These are phyloP conservation scores for Drosophila nr. perissopoda DNA, from an alignment of 2,888 invertebrate genomes.

Conservation along the genomic window DNA sequence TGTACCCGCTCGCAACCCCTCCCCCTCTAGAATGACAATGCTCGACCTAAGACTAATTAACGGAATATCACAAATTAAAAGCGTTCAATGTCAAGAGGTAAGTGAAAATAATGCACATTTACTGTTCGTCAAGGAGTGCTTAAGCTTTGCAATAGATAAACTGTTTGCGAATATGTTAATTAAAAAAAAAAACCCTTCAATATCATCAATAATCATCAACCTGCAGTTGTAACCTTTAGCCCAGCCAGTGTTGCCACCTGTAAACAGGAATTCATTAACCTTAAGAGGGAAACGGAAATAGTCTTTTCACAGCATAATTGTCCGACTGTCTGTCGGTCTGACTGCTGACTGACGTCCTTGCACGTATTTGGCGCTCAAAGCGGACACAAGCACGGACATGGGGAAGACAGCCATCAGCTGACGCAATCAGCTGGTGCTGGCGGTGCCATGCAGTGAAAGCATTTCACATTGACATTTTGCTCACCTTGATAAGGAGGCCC, in stretches of 20 bases:
- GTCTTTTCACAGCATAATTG: background rate
- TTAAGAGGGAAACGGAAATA: slow-evolving; percentile 27
- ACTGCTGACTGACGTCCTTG: slow-evolving; percentile 14
- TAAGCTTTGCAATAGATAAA: background rate
- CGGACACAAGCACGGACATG: slow-evolving; percentile 16
- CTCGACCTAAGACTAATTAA: slow-evolving; percentile 69
- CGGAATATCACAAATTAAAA: slow-evolving; percentile 74
- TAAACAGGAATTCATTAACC: background rate
- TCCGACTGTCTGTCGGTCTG: background rate
- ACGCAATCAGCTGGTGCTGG: slow-evolving; percentile 42
- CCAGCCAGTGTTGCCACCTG: slow-evolving; percentile 7
- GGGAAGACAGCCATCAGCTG: slow-evolving; percentile 34
- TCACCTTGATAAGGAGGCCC: slow-evolving; percentile 55
- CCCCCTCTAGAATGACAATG: slow-evolving; percentile 67
- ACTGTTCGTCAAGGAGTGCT: background rate
- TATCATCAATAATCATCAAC: background rate
- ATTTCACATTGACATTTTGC: slow-evolving; percentile 53
- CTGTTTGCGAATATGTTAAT: background rate
- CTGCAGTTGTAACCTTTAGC: background rate
- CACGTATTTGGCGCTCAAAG: slow-evolving; percentile 37
- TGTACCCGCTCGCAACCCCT: background rate
- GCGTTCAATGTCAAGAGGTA: slow-evolving; percentile 84
- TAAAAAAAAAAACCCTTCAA: slow-evolving; percentile 1
- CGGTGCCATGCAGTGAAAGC: slow-evolving; percentile 19
- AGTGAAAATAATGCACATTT: slow-evolving; percentile 55